Percentiles rank a stretch among this genome's conserved stretches.
Evolutionary conservation across 1,140 invertebrate genomes (phyloP).

Genomic region (Arctopsyche grandis): DNA sequence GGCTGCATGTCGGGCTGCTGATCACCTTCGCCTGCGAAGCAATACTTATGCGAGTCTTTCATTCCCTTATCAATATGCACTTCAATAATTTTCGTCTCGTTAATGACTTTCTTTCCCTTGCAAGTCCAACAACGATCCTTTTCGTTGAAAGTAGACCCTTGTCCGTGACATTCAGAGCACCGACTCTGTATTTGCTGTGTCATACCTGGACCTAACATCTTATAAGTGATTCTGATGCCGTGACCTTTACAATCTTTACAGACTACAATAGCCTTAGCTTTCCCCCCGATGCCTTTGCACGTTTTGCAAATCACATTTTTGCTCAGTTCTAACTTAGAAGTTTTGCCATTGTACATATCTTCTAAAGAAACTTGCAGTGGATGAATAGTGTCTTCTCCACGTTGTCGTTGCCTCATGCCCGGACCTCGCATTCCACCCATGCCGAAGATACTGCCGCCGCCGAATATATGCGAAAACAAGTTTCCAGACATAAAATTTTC

Average conservation of each 20-base stretch:
- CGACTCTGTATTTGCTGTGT: conserved; percentile 84
- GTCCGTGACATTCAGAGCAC: conserved; percentile 76
- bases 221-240: conserved; percentile 76
- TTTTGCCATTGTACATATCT: conserved; percentile 91
- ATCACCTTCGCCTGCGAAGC: conserved; percentile 89
- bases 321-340: conserved; percentile 83
- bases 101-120: conserved; percentile 82
- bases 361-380: conserved; percentile 84
- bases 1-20: conserved; percentile 85
- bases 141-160: conserved; percentile 80
- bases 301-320: conserved; percentile 87
- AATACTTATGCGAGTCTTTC: conserved; percentile 87
- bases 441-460: conserved; percentile 65
- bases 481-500: conserved; percentile 67
- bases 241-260: conserved; percentile 83
- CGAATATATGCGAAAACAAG: conserved; percentile 74
- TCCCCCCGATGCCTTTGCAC: conserved; percentile 88
- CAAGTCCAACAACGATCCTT: conserved; percentile 85
- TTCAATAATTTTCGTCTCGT: conserved; percentile 84
- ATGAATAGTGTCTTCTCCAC: conserved; percentile 78
- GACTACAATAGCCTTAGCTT: conserved; percentile 75
- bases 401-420: conserved; percentile 62
- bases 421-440: conserved; percentile 60
- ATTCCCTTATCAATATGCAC: conserved; percentile 93
- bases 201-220: conserved; percentile 82